These are phyloP conservation scores for Anorthoa munda DNA, from an alignment of 2,888 invertebrate species.

Conservation along the genomic window DNA sequence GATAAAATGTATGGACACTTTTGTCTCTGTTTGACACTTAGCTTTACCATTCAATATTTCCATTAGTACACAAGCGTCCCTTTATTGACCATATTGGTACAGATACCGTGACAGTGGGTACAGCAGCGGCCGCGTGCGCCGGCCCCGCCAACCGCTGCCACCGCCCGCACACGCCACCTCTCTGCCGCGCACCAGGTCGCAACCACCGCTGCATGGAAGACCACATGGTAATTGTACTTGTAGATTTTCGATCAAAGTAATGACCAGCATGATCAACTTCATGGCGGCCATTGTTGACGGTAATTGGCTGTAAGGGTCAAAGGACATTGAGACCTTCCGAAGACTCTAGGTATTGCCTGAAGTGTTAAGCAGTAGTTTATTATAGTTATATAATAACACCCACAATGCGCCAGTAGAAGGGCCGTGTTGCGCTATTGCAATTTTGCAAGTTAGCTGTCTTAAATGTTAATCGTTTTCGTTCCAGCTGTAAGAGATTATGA, in stretches of 20 bases:
- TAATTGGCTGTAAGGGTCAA: too few species aligned
- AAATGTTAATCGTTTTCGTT: constrained; percentile 23
- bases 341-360: neutral
- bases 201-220: constrained; percentile 75
- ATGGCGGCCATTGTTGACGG: neutral
- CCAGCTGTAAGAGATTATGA: constrained; percentile 77
- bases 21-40: neutral
- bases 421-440: too few species aligned
- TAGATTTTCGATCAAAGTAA: neutral
- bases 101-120: constrained; percentile 88
- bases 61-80: neutral
- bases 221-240: too few species aligned
- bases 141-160: constrained; percentile 64
- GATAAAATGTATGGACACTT: too few species aligned
- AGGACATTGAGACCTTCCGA: too few species aligned
- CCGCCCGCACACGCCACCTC: constrained; percentile 62
- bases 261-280: neutral
- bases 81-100: neutral
- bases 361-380: neutral
- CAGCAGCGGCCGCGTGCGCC: constrained; percentile 79
- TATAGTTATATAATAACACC: neutral
- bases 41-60: neutral
- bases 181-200: constrained; percentile 76
- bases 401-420: neutral
- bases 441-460: too few species aligned